Percentiles rank a stretch among this genome's conserved stretches.
These are phyloP conservation scores for Cydia fagiglandana DNA, from an alignment of 1,140 invertebrate species.

Conservation along the genomic window DNA sequence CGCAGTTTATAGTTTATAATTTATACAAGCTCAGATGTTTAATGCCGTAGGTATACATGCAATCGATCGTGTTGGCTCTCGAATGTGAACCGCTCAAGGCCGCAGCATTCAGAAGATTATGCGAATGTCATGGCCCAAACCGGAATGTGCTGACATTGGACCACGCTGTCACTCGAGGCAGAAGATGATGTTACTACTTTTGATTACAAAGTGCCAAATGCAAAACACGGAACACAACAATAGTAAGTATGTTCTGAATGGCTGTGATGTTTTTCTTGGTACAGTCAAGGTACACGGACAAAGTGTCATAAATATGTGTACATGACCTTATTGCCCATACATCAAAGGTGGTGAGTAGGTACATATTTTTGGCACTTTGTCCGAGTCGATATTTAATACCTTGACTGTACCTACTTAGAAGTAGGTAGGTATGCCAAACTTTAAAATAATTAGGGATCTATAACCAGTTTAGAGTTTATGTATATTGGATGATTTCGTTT, in stretches of 20 bases:
- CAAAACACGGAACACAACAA: background rate
- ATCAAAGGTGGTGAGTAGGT: no score
- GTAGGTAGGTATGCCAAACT: no score
- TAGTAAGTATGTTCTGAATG: background rate
- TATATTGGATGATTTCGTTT: no score
- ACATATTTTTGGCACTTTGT: no score
- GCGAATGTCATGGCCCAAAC: constrained; percentile 27
- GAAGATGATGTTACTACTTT: background rate
- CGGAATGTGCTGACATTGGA: constrained; percentile 25
- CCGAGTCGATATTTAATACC: background rate
- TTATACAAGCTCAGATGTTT: background rate
- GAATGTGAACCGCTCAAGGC: background rate
- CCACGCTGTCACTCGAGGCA: constrained; percentile 1
- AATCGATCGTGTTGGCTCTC: background rate
- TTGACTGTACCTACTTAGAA: no score
- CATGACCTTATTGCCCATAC: no score
- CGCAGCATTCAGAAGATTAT: constrained; percentile 1
- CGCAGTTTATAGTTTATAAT: background rate
- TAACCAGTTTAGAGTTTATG: no score
- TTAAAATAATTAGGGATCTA: no score
- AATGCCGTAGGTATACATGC: background rate
- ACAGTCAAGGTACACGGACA: no score
- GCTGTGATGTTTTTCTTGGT: background rate
- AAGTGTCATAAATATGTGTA: no score
- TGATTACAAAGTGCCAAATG: background rate